Conservation (phyloP, 2,113 vertebrate genomes). For the Euleptes europaea region DNA sequence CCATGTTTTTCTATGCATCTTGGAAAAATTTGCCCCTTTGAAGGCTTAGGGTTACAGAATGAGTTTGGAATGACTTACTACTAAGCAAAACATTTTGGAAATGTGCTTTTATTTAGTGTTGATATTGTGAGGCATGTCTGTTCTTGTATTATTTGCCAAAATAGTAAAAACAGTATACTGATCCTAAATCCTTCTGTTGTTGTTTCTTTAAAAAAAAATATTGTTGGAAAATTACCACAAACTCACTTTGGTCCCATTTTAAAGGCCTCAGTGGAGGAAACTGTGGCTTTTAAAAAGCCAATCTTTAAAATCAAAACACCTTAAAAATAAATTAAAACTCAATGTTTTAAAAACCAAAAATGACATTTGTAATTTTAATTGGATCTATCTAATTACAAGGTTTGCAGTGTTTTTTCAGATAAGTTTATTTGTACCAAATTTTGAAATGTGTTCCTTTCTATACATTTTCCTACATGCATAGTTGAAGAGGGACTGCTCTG, state of each 20-base stretch:
- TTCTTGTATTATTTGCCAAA: background rate
- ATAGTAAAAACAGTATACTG: background rate
- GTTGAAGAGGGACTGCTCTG: too few relatives aligned
- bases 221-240: background rate
- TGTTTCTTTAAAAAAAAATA: background rate
- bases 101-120: rapidly evolving
- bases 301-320: background rate
- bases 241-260: background rate
- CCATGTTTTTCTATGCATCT: conserved; percentile 16
- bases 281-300: background rate
- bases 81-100: conserved; percentile 24
- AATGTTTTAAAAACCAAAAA: background rate
- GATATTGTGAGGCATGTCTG: background rate
- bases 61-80: conserved; percentile 5
- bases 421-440: background rate
- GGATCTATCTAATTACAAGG: background rate
- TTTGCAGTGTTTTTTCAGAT: background rate
- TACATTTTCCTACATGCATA: too few relatives aligned
- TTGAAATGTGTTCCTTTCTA: background rate
- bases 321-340: too few relatives aligned
- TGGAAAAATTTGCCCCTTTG: conserved; percentile 26
- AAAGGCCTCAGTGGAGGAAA: background rate
- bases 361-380: background rate
- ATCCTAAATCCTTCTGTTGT: background rate
- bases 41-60: conserved; percentile 28